Evolutionary conservation across 2,113 vertebrate genomes (phyloP), one percentile per base, ranked within the genome.

Genomic region (Ancistrus triradiatus): DNA sequence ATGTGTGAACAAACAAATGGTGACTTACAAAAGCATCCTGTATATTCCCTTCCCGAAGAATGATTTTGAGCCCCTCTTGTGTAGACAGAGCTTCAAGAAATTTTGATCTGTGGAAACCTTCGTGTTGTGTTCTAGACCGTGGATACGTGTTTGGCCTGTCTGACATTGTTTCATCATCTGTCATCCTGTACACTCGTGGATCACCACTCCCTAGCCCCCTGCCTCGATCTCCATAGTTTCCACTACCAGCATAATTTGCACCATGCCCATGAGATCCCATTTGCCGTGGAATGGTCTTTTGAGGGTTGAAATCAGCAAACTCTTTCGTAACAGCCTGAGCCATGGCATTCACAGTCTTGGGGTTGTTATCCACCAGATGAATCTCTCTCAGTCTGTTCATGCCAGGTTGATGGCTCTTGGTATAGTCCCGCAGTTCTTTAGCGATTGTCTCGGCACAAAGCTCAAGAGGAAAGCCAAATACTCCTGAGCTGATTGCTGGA

Each of bases 401-500:
- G n/a, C 19, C 50, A 15, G 50, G 38, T 33, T 22, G 33, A 13
- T 17, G n/a, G 2, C 7, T 44, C 7, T 1, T 25, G 69, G 8
- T 7, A 63, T 70, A 69, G 7, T 90, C 85, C 27, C 77, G 78
- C 56, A 95, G 62, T 0, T 90, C 76, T 5, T 60, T 60, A 0
- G 90, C 82, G 35, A 95, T 92, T 0, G 71, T 79, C 0, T 80
- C 40, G 0, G 77, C 74, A 50, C 91, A 94, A 13, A 43, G 66
- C 0, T 79, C 22, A n/a, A 93, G 25, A 0, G 95, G 93, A 42
- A 94, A 95, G 2, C 84, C 88, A 42, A 88, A 92, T 28, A 85
- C 21, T 1, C 92, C 90, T 0, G 89, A 88, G 2, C 90, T 90
- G 72, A 97, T 51, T 0, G 89, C 86, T 0, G 95, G 92, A 21